Evolutionary conservation across 2,797 vertebrate genomes (phyloP).

Genomic region (Hybognathus amarus): DNA sequence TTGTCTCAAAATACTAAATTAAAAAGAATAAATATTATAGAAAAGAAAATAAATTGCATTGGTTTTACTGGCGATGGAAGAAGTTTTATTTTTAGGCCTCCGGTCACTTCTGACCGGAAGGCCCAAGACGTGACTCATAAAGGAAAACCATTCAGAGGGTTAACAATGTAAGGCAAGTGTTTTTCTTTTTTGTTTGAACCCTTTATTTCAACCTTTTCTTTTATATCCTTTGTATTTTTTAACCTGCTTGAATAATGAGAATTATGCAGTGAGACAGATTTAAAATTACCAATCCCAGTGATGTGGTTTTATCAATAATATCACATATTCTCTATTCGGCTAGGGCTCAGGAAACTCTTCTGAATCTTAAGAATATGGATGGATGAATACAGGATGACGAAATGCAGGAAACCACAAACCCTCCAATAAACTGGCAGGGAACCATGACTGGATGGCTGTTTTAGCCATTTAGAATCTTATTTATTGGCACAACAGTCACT

Average conservation of each 20-base stretch:
- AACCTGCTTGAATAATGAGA: slow-evolving; percentile 48
- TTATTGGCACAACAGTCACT: slow-evolving; percentile 64
- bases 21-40: too few species aligned
- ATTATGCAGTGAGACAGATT: slow-evolving; percentile 58
- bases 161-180: too few species aligned
- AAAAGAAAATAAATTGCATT: too few species aligned
- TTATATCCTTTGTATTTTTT: slow-evolving; percentile 42
- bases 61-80: too few species aligned
- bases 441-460: slow-evolving; percentile 74
- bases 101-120: too few species aligned
- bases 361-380: slow-evolving; percentile 69
- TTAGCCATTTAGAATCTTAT: slow-evolving; percentile 67
- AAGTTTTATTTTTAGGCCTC: too few species aligned
- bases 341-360: slow-evolving; percentile 69
- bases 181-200: background rate
- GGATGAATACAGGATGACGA: slow-evolving; percentile 70
- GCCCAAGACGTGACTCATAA: too few species aligned
- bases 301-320: slow-evolving; percentile 59
- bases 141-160: too few species aligned
- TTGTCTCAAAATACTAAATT: too few species aligned
- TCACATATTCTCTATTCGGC: slow-evolving; percentile 60
- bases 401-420: slow-evolving; percentile 73
- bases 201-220: slow-evolving; percentile 16
- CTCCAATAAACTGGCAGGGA: slow-evolving; percentile 72
- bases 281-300: slow-evolving; percentile 55